phyloP scores from a whole-genome alignment of 2,113 vertebrate species.

The Oceanodroma tethys region DNA sequence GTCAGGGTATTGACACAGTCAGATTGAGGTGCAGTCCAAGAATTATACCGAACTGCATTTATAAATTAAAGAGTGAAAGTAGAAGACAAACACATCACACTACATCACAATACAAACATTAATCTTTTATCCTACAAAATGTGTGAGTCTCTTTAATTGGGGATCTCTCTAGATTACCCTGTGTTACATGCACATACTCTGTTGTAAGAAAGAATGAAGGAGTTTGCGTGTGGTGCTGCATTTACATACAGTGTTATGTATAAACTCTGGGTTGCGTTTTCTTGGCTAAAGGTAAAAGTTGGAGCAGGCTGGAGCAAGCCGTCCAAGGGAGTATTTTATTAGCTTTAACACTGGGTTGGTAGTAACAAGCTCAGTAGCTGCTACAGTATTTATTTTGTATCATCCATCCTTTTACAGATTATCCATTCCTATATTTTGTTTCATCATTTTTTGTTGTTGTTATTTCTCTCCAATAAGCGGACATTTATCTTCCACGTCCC shows the following conservation, averaged over 20 bases:
- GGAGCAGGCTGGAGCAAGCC: not conserved
- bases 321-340: not conserved
- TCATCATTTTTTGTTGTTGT: not conserved
- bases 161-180: not conserved
- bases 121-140: not conserved
- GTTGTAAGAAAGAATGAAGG: not conserved
- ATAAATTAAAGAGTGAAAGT: not conserved
- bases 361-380: not conserved
- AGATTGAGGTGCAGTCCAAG: not conserved
- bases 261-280: not conserved
- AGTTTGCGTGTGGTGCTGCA: not conserved
- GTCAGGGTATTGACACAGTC: not conserved
- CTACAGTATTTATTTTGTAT: not conserved
- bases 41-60: not conserved
- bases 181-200: not conserved
- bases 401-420: not conserved
- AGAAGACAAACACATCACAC: not conserved
- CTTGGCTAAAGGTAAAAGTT: not conserved
- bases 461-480: slow-evolving; percentile 27
- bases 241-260: not conserved
- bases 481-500: slow-evolving; percentile 19
- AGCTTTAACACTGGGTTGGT: not conserved
- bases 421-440: not conserved
- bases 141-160: not conserved
- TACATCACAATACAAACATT: not conserved